Base-by-base conservation (phyloP, 2,113 vertebrate genomes). In the Prionailurus viverrinus region DNA sequence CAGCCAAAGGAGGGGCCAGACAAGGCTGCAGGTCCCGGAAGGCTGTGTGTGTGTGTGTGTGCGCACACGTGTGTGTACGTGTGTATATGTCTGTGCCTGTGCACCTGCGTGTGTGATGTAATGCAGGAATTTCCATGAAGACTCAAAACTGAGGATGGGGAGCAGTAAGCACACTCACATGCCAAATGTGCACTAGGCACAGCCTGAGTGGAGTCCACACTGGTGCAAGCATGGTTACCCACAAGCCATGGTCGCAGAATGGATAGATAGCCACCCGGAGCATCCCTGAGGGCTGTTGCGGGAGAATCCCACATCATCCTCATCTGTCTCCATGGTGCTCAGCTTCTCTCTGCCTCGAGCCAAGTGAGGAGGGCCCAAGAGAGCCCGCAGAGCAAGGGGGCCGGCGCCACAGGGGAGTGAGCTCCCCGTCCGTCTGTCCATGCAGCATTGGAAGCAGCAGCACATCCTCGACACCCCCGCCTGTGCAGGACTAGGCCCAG, bases 341-440 rank as follows among this genome's bases (percentile, higher is more conserved):
- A 51, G 36, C 19, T 4, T 91, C 18, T 25, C 48, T 91, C 18
- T 4, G 13, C 51, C 78, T 68, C 8, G 6, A 31, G 19, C 27
- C n/a, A 25, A 81, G 27, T 15, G 48, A 91, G n/a, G 68, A 69
- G 65, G 41, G 36, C 13, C 48, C 0, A 1, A 19, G 33, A 39
- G 45, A 68, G 33, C 61, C 25, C 51, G 71, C 36, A 21, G 16
- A 53, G 25, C 41, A 65, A 0, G 5, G 27, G 23, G 15, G 61
- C 10, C 21, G 10, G 16, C 14, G 41, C 33, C 33, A 5, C 15
- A 29, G 41, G 15, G 58, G 16, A 51, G 13, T 13, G 2, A 58
- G 5, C 21, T 41, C n/a, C 19, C 53, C 0, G 0, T 41, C 5
- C 29, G 0, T 48, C 74, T 27, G 55, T 48, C 74, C n/a, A 31